These are phyloP conservation scores for Coelinius sp. DNA, from an alignment of 2,888 invertebrate genomes.

Conservation along the genomic window DNA sequence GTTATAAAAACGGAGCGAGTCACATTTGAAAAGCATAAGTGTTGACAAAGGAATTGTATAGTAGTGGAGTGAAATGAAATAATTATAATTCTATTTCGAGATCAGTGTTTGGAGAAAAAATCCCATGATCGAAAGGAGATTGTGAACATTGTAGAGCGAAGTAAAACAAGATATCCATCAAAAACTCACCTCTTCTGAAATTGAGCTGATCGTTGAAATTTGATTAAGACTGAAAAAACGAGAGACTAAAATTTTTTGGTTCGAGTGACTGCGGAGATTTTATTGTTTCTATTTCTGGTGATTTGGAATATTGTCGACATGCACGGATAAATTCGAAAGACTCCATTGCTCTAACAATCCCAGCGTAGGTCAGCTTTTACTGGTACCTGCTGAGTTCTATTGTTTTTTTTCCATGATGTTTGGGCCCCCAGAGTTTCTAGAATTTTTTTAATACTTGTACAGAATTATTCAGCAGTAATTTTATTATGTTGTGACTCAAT, in stretches of 20 bases:
- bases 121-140: too few species aligned
- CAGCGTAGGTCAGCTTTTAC: background rate
- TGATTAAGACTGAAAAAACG: background rate
- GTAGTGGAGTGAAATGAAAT: background rate
- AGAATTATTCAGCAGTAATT: background rate
- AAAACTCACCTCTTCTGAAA: background rate
- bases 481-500: background rate
- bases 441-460: background rate
- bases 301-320: conserved; percentile 14
- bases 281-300: conserved; percentile 8
- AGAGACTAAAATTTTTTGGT: background rate
- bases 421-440: background rate
- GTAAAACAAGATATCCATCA: background rate
- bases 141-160: too few species aligned
- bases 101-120: too few species aligned
- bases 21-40: background rate
- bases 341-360: background rate
- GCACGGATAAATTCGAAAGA: conserved; percentile 16
- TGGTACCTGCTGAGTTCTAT: background rate
- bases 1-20: background rate
- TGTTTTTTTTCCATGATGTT: background rate
- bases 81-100: background rate
- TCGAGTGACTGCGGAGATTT: background rate
- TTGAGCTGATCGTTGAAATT: background rate
- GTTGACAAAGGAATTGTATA: background rate